Evolutionary conservation across 2,797 vertebrate genomes (phyloP).

Genomic region (Merluccius polli): DNA sequence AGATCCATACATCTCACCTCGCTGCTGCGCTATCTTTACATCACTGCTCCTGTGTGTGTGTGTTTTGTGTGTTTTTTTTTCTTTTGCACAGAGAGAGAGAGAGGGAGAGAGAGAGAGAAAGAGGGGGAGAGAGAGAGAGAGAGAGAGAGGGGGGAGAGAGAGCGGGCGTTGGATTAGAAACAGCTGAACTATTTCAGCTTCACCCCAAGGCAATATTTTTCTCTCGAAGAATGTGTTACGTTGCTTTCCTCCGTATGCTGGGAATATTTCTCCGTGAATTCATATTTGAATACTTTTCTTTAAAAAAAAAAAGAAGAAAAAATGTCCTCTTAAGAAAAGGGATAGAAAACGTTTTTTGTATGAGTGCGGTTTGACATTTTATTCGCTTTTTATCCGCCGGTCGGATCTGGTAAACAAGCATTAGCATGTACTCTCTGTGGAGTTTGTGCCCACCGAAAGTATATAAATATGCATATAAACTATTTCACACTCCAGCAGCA

Average conservation of each 20-base stretch:
- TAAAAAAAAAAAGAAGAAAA: slow-evolving; percentile 4
- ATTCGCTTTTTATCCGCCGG: slow-evolving; percentile 63
- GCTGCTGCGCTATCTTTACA: slow-evolving; percentile 76
- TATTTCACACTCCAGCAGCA: slow-evolving; percentile 22
- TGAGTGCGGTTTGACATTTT: background rate
- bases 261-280: slow-evolving; percentile 39
- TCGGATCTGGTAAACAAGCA: slow-evolving; percentile 34
- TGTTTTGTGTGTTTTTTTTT: slow-evolving; percentile 28
- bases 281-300: slow-evolving; percentile 5
- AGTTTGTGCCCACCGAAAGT: slow-evolving; percentile 13
- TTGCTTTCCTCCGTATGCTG: slow-evolving; percentile 45
- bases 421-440: slow-evolving; percentile 24
- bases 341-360: background rate
- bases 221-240: slow-evolving; percentile 52
- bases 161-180: slow-evolving; percentile 72
- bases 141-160: slow-evolving; percentile 59
- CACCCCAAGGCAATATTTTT: slow-evolving; percentile 63
- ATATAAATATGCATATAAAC: slow-evolving; percentile 34
- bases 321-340: background rate
- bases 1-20: slow-evolving; percentile 64
- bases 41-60: slow-evolving; percentile 56
- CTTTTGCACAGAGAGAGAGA: slow-evolving; percentile 1
- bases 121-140: background rate
- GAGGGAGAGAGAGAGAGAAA: background rate
- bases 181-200: slow-evolving; percentile 76